Evolutionary conservation across 1,140 invertebrate species (phyloP), one percentile per base, ranked within the genome.

Genomic region (Macrotrachela quadricornifera): DNA sequence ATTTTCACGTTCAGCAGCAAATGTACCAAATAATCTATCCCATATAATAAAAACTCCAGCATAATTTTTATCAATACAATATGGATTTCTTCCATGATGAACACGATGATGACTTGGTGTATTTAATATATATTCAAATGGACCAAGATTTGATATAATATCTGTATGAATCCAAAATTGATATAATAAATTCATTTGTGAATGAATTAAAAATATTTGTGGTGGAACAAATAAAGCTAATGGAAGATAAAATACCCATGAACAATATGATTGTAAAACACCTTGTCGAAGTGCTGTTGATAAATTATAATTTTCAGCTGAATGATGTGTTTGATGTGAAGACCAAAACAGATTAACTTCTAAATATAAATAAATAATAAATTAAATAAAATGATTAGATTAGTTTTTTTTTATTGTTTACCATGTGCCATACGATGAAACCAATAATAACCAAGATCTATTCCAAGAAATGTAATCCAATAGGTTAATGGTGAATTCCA

Each of bases 301-400:
- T 59, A 91, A 73, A 71, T 91, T 91, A 68, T 85, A 92, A 61
- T 92, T 85, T 68, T 94, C 87, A 14, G 85, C 87, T 61, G 84
- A 90, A 61, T 94, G 88, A 67, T 94, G 88, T 1, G 87, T 84
- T 71, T 92, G 86, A 71, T 94, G 88, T 55, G 85, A 80, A 0
- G 84, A 81, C 86, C 87, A 94, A 49, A 92, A 72, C 55, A 94
- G 78, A 64, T 88, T 84, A 11, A 88, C 71, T 67, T 91, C 73
- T 75, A 62, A n/a, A 64, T 60, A 46, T 36, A 53, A 54, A n/a
- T 6, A 17, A 15, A 17, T 46, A 6, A n/a, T 12, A 17, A 15
- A 14, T 13, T 10, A 41, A 45, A 10, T 10, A n/a, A 41, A 10
- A 47, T 50, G 41, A 12, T n/a, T 42, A 42, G 41, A n/a, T n/a